A percentile compares a stretch with the other conserved stretches of the same genome.
phyloP scores from a whole-genome alignment of 2,888 invertebrate genomes.

The Drosophila picticornis region DNA sequence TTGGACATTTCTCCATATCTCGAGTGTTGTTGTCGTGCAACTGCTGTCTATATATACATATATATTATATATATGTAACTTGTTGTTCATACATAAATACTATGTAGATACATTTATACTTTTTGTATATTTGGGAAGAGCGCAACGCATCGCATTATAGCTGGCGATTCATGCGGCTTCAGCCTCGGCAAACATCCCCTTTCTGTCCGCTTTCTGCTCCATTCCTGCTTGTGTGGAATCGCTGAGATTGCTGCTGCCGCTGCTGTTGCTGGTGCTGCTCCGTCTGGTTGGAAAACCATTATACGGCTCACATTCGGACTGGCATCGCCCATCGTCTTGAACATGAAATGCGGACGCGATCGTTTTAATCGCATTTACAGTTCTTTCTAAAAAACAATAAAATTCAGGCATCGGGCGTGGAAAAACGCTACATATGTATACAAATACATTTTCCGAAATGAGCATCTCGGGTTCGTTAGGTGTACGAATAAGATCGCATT shows the following conservation, averaged over 20 bases:
- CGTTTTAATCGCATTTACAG: constrained; percentile 80
- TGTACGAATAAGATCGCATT: constrained; percentile 8
- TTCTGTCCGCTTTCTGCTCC: constrained; percentile 24
- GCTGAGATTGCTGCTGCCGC: constrained; percentile 39
- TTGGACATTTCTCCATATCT: constrained; percentile 71
- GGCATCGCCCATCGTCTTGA: constrained; percentile 38
- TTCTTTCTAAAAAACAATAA: constrained; percentile 83
- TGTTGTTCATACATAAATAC: constrained; percentile 17
- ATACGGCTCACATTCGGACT: constrained; percentile 72
- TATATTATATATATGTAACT: constrained; percentile 26
- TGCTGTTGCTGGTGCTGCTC: constrained; percentile 25
- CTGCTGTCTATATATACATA: constrained; percentile 35
- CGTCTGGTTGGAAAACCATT: constrained; percentile 72
- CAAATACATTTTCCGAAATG: constrained; percentile 34
- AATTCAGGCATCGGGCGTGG: constrained; percentile 72
- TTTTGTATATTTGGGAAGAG: constrained; percentile 22
- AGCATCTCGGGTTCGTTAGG: constrained; percentile 46
- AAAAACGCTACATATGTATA: constrained; percentile 63
- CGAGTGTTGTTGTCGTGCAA: constrained; percentile 55
- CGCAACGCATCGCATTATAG: constrained; percentile 82
- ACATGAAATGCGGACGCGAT: constrained; percentile 17
- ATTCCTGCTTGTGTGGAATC: constrained; percentile 28
- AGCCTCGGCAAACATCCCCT: constrained; percentile 32
- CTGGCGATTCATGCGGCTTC: constrained; percentile 61
- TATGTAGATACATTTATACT: constrained; percentile 17